These are phyloP conservation scores for Meteorus sp. DNA, from an alignment of 1,140 invertebrate genomes.

Conservation along the genomic window DNA sequence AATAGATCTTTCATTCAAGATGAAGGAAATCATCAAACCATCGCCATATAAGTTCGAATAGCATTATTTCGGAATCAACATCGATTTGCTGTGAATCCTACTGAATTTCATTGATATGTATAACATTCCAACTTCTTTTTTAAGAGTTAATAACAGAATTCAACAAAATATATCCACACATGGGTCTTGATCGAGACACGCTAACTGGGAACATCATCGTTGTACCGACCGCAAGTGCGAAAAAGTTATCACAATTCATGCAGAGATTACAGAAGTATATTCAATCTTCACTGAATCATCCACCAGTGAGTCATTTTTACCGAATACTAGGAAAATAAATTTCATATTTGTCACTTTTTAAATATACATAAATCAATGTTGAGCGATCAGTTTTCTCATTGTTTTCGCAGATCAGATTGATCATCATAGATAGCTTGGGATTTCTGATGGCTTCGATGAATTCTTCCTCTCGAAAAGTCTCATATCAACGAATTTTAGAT, in stretches of 20 bases:
- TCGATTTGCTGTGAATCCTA: no score
- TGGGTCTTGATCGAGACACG: constrained; percentile 27
- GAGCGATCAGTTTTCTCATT: constrained; percentile 5
- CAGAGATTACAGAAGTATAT: constrained; percentile 27
- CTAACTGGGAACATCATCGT: constrained; percentile 37
- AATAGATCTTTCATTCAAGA: no score
- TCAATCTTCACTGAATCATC: background rate
- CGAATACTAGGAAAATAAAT: no score
- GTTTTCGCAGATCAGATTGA: constrained; percentile 34
- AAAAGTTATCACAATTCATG: constrained; percentile 38
- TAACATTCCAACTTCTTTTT: constrained; percentile 3
- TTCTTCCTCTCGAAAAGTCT: constrained; percentile 35
- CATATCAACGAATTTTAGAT: constrained; percentile 40
- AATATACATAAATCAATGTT: no score
- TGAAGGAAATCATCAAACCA: no score
- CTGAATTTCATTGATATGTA: background rate
- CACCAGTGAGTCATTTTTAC: no score
- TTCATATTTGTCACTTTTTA: no score
- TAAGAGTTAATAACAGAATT: constrained; percentile 35
- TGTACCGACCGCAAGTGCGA: constrained; percentile 30
- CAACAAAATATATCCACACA: constrained; percentile 16
- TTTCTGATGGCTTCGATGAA: constrained; percentile 38
- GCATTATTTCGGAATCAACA: no score
- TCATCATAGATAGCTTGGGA: constrained; percentile 48
- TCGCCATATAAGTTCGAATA: no score